phyloP scores from a whole-genome alignment of 2,888 invertebrate genomes.

The Chalcosyrphus nemorum region DNA sequence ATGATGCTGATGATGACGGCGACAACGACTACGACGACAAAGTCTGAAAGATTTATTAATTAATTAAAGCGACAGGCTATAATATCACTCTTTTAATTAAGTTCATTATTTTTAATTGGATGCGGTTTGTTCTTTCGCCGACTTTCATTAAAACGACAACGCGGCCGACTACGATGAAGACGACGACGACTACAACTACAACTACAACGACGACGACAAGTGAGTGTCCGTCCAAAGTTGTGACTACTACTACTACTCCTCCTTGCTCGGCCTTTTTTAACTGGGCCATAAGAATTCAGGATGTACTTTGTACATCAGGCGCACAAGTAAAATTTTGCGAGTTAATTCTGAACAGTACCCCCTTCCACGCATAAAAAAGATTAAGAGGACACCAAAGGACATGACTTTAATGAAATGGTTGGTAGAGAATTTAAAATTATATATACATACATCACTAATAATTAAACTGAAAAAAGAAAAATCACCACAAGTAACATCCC shows the following conservation, averaged over 20 bases:
- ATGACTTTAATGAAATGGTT: constrained; percentile 25
- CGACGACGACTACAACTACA: constrained; percentile 1
- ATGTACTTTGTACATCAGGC: not conserved
- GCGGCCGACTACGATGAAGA: constrained; percentile 47
- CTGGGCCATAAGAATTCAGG: constrained; percentile 40
- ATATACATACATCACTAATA: constrained; percentile 58
- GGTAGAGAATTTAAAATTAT: not conserved
- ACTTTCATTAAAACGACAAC: constrained; percentile 74
- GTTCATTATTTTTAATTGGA: constrained; percentile 77
- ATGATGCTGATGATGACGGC: constrained; percentile 63
- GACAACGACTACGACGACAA: constrained; percentile 73
- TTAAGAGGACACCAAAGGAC: constrained; percentile 7
- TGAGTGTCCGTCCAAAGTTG: constrained; percentile 63
- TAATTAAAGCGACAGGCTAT: constrained; percentile 76
- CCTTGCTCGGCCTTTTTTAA: constrained; percentile 40
- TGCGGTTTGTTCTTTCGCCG: constrained; percentile 76
- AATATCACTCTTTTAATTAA: constrained; percentile 76
- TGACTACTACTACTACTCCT: constrained; percentile 29
- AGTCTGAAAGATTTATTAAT: constrained; percentile 76
- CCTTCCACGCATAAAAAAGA: not conserved
- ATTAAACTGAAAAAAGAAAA: constrained; percentile 50
- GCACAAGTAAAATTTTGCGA: constrained; percentile 9
- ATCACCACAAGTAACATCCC: constrained; percentile 52
- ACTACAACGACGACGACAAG: constrained; percentile 19
- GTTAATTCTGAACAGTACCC: constrained; percentile 39